A percentile compares a stretch with the other conserved stretches of the same genome.
Conservation (phyloP, 2,797 vertebrate genomes). For the Diplodus puntazzo region DNA sequence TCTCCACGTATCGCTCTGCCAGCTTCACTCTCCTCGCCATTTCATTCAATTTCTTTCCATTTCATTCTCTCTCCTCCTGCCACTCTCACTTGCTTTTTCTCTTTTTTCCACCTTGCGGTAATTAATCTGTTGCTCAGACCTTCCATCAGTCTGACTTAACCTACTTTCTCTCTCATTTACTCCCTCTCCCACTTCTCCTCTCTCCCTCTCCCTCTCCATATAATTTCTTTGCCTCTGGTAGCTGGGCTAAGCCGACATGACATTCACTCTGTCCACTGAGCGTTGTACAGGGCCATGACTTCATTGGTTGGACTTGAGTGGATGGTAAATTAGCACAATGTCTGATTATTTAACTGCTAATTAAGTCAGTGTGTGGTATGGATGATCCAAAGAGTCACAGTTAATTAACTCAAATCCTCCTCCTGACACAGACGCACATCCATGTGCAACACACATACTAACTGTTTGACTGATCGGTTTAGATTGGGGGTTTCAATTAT, state of each 20-base stretch:
- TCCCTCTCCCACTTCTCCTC: conserved; percentile 26
- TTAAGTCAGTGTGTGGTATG: conserved; percentile 66
- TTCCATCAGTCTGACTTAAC: conserved; percentile 82
- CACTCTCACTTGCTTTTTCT: conserved; percentile 59
- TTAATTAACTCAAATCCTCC: conserved; percentile 63
- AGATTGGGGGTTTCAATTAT: background rate
- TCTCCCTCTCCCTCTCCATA: conserved; percentile 29
- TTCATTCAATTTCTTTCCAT: conserved; percentile 68
- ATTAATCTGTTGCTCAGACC: conserved; percentile 81
- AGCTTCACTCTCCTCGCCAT: conserved; percentile 52
- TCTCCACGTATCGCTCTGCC: conserved; percentile 41
- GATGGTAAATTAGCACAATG: conserved; percentile 68
- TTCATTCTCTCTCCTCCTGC: conserved; percentile 60
- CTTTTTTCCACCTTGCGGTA: conserved; percentile 68
- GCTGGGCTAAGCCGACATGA: conserved; percentile 71
- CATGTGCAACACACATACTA: background rate
- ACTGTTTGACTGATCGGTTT: background rate
- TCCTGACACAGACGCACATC: conserved; percentile 12
- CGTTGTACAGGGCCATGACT: conserved; percentile 54
- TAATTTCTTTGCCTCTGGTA: conserved; percentile 57
- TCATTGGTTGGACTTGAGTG: conserved; percentile 60
- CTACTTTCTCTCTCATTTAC: conserved; percentile 80
- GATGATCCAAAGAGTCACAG: conserved; percentile 60
- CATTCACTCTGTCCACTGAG: conserved; percentile 68
- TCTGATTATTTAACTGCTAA: conserved; percentile 75